phyloP scores from a whole-genome alignment of 2,888 invertebrate genomes.

The Ophion costatus region DNA sequence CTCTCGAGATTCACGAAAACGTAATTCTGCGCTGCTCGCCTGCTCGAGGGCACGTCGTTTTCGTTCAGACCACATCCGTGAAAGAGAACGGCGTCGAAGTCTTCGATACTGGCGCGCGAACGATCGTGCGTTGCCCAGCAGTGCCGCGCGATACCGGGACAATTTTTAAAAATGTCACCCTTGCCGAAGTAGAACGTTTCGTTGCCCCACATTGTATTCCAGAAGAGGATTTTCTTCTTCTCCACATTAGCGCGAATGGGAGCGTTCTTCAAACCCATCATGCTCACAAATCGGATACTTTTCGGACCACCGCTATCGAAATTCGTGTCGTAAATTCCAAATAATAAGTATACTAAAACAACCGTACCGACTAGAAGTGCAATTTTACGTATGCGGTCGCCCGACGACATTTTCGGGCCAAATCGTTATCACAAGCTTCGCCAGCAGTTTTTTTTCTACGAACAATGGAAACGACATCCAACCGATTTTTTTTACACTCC shows the following conservation, averaged over 20 bases:
- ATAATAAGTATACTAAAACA: slow-evolving; percentile 59
- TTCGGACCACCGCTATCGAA: slow-evolving; percentile 40
- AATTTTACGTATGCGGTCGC: slow-evolving; percentile 29
- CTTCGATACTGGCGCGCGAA: slow-evolving; percentile 78
- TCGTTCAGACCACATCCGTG: slow-evolving; percentile 82
- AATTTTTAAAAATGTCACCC: slow-evolving; percentile 69
- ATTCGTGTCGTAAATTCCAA: slow-evolving; percentile 59
- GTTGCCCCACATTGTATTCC: slow-evolving; percentile 78
- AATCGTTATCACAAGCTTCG: not conserved
- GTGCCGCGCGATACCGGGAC: slow-evolving; percentile 80
- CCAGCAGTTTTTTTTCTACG: not conserved
- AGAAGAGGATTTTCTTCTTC: slow-evolving; percentile 74
- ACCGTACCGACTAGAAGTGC: slow-evolving; percentile 54
- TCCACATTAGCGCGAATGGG: not conserved
- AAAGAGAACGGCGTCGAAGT: slow-evolving; percentile 85
- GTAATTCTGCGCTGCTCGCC: slow-evolving; percentile 83
- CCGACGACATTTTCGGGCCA: slow-evolving; percentile 33
- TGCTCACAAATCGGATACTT: not conserved
- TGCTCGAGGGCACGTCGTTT: slow-evolving; percentile 77
- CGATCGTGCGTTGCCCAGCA: slow-evolving; percentile 84
- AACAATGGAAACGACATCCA: not conserved
- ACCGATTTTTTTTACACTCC: not conserved
- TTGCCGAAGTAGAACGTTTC: slow-evolving; percentile 73
- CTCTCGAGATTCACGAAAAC: slow-evolving; percentile 85
- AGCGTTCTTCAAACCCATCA: not conserved